Conservation (phyloP, 2,888 invertebrate species). For the Palloptera scutellata region DNA sequence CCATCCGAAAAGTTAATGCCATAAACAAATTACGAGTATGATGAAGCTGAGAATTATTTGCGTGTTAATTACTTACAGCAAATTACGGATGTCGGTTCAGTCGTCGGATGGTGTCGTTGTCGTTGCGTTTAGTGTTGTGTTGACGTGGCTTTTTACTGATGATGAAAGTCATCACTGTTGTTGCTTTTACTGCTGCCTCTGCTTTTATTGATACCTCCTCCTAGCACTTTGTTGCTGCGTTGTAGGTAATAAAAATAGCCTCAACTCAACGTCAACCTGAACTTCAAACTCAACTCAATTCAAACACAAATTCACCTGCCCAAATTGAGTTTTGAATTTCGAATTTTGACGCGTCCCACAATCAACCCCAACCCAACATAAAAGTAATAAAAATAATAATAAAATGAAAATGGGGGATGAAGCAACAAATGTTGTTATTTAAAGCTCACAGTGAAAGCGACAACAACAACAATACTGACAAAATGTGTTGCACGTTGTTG, state of each 20-base stretch:
- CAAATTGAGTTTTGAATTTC: slow-evolving; percentile 24
- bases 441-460: too few relatives aligned
- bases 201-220: too few relatives aligned
- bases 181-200: too few relatives aligned
- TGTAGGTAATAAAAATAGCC: too few relatives aligned
- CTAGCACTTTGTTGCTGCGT: too few relatives aligned
- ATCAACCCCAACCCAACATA: too few relatives aligned
- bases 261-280: too few relatives aligned
- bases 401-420: slow-evolving; percentile 1
- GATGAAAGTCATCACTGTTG: too few relatives aligned
- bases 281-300: neutral
- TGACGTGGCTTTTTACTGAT: too few relatives aligned
- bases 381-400: neutral
- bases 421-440: neutral
- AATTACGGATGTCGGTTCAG: slow-evolving; percentile 13
- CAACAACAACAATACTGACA: too few relatives aligned
- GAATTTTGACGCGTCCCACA: slow-evolving; percentile 18
- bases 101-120: neutral
- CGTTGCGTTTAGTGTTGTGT: too few relatives aligned
- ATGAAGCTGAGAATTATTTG: neutral
- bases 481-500: slow-evolving; percentile 16
- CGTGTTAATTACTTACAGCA: slow-evolving; percentile 23
- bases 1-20: neutral
- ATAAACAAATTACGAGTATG: slow-evolving; percentile 22
- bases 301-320: neutral